phyloP scores from a whole-genome alignment of 2,797 vertebrate genomes.

The Enteromius thamalakanensis region DNA sequence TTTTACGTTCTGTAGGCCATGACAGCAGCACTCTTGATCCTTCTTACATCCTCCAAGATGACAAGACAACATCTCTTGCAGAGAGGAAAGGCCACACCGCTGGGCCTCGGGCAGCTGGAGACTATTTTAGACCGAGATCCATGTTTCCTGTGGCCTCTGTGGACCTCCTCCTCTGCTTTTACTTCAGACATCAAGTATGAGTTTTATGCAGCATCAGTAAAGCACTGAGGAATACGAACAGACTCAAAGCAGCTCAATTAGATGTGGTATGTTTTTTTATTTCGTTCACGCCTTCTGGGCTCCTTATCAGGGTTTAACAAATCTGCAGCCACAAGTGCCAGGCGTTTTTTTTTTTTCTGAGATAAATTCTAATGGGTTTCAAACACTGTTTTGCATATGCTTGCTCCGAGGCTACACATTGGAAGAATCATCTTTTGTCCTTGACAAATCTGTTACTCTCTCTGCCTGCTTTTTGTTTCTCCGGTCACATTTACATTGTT shows the following conservation, averaged over 20 bases:
- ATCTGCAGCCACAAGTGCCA: slow-evolving; percentile 16
- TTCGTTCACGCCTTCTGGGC: slow-evolving; percentile 25
- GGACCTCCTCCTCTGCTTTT: slow-evolving; percentile 44
- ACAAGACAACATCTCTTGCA: slow-evolving; percentile 24
- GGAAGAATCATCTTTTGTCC: slow-evolving; percentile 20
- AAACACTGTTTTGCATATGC: slow-evolving; percentile 21
- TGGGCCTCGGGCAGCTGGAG: slow-evolving; percentile 4
- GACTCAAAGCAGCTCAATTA: slow-evolving; percentile 3
- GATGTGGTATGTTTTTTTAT: slow-evolving; percentile 6
- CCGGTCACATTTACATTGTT: neutral
- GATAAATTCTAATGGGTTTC: slow-evolving; percentile 28
- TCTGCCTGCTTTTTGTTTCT: neutral
- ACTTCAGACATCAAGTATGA: slow-evolving; percentile 31
- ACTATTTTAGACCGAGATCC: slow-evolving; percentile 47
- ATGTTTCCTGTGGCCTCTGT: slow-evolving; percentile 38
- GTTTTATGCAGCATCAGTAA: slow-evolving; percentile 25
- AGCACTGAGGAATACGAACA: slow-evolving; percentile 27
- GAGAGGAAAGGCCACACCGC: slow-evolving; percentile 18
- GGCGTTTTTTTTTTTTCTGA: neutral
- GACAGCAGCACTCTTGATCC: neutral
- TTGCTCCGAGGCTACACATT: slow-evolving; percentile 10
- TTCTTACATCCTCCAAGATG: slow-evolving; percentile 23
- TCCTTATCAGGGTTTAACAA: slow-evolving; percentile 16
- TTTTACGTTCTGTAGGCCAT: slow-evolving; percentile 6
- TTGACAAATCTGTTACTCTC: neutral